Base-by-base conservation (phyloP, 2,113 vertebrate species). In the Oryzias celebensis region DNA sequence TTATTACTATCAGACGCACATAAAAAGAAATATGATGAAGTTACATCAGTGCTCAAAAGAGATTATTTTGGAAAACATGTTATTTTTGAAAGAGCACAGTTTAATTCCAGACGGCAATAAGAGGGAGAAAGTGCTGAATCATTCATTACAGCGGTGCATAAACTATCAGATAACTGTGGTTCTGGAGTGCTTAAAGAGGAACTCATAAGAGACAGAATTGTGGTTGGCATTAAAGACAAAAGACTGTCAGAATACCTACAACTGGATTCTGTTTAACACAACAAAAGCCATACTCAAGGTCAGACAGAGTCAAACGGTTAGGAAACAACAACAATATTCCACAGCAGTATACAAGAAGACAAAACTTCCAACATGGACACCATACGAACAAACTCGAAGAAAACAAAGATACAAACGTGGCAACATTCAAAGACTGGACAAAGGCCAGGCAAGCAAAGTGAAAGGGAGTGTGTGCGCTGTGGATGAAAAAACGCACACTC, bases 61-160 rank as follows among this genome's bases (percentile, higher is more conserved):
- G 58, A 61, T 18, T 68, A 22, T 10, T 7, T 58, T 1, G 14
- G 65, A 60, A 68, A 68, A 41, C 7, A 58, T 1, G 45, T 57
- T 1, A 78, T 66, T 17, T 75, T 75, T 51, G 47, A 75, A 51
- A 58, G 22, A 41, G 52, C 67, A 18, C 67, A 71, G 58, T 72
- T 78, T 24, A 75, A 72, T 8, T 20, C 14, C 6, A 48, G 74
- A 68, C 41, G 23, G 28, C 60, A 65, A 26, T 17, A 50, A 13
- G 64, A 65, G 2, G n/a, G 50, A 6, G 56, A 78, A 17, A 73
- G 7, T 60, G 64, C 15, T 41, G 54, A 75, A 20, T 2, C 61
- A 18, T 82, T 52, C 14, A 62, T 68, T 41, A 65, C 62, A 60
- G 49, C 45, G 17, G 66, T 71, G 4, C 71, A 71, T 42, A 70